These are phyloP conservation scores for Erithacus rubecula DNA, from an alignment of 2,797 vertebrate species.

Conservation along the genomic window DNA sequence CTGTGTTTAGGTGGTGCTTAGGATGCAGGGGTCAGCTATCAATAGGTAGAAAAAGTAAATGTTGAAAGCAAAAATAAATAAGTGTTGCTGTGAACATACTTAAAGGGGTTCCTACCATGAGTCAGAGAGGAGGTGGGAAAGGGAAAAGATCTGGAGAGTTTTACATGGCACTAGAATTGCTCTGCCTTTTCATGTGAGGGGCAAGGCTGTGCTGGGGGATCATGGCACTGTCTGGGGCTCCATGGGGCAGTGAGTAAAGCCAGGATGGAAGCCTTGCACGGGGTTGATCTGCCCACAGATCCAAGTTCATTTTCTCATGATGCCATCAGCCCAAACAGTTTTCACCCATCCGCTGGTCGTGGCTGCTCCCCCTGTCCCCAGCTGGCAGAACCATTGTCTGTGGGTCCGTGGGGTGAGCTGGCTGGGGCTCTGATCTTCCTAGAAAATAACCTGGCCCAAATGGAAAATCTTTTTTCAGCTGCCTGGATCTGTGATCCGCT, in stretches of 20 bases:
- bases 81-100: neutral
- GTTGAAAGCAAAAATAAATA: neutral
- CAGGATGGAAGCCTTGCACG: fast-evolving
- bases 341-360: fast-evolving
- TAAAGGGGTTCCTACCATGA: neutral
- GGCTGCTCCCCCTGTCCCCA: neutral
- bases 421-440: neutral
- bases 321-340: neutral
- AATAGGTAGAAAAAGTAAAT: neutral
- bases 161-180: neutral
- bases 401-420: neutral
- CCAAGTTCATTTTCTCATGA: fast-evolving
- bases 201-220: neutral
- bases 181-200: neutral
- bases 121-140: neutral
- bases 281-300: neutral
- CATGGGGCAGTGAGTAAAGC: fast-evolving
- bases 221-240: neutral
- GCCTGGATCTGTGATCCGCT: neutral
- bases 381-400: fast-evolving
- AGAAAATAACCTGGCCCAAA: neutral
- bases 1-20: neutral
- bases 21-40: neutral
- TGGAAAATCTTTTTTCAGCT: neutral
- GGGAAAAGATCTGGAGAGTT: neutral